These are phyloP conservation scores for Drosophila nasuta DNA, from an alignment of 1,140 invertebrate genomes.

Conservation along the genomic window DNA sequence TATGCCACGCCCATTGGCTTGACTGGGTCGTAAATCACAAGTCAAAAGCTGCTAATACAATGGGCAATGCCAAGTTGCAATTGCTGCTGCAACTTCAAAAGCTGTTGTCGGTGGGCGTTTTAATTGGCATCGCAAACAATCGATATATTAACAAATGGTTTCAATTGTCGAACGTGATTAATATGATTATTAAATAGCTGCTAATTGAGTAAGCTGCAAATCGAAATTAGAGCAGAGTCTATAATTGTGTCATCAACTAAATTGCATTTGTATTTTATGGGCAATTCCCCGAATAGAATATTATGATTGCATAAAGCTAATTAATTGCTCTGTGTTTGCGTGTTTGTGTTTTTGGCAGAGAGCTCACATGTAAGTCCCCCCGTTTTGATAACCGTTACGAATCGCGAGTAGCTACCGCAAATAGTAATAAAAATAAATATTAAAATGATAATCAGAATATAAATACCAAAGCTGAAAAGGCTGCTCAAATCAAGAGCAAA, in stretches of 20 bases:
- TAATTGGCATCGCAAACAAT: constrained; percentile 25
- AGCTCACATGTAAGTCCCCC: constrained; percentile 16
- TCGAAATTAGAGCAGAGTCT: neutral
- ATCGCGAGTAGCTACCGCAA: constrained; percentile 32
- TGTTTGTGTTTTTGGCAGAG: neutral
- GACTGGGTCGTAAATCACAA: no score
- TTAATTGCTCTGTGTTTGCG: neutral
- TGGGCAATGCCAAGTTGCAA: neutral
- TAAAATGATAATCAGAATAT: constrained; percentile 43
- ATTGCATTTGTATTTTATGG: neutral
- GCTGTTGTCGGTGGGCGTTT: constrained; percentile 39
- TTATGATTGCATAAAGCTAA: constrained; percentile 1
- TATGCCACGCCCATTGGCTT: neutral
- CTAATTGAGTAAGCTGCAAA: constrained; percentile 13
- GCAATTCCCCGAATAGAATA: constrained; percentile 1
- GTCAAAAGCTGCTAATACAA: constrained; percentile 1
- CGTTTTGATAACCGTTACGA: constrained; percentile 22
- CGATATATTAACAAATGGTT: constrained; percentile 56
- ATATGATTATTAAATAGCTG: constrained; percentile 20
- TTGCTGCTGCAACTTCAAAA: neutral
- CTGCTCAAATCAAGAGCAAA: constrained; percentile 53
- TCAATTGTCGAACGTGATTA: constrained; percentile 14
- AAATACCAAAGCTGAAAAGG: constrained; percentile 27
- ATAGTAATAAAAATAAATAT: constrained; percentile 16
- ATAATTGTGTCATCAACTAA: neutral